Base-by-base conservation (phyloP, 2,113 vertebrate genomes). In the Dicerorhinus sumatrensis region DNA sequence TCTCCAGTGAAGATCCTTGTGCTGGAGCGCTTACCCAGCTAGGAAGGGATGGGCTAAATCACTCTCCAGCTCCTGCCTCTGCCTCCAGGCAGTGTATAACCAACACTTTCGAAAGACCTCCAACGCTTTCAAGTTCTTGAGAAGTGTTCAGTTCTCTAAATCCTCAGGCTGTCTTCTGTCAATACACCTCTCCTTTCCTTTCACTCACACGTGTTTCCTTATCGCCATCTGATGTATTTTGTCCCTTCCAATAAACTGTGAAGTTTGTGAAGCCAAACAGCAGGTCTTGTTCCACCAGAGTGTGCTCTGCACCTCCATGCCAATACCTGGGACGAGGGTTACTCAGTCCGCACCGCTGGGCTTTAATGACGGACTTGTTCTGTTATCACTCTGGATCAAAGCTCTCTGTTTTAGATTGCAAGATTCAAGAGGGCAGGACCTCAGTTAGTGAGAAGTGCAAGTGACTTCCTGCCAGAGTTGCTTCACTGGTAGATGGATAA, bases 181-280 rank as follows among this genome's bases (percentile, higher is more conserved):
- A 62, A 51, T 88, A 86, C 5, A 21, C 54, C 33, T 70, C 60
- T 95, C 70, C 92, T 80, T 92, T 67, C 89, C 95, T 93, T 96
- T 93, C 39, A 42, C 36, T 92, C 48, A 29, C 36, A 80, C 54
- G 29, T 4, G 36, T 86, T 96, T 87, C 73, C 96, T 96, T 95
- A 82, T 87, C 33, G 9, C 70, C 76, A 46, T 92, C 79, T 84
- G 94, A 82, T 90, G 29, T 56, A 42, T 83, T 89, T 72, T 86
- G n/a, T 82, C 79, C 31, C 48, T 85, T 94, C 56, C 76, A 65
- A 65, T 82, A 83, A 95, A 89, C 56, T 27, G 10, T 58, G 75
- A 83, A 16, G 42, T 82, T 85, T 82, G 87, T 31, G 36, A 95
- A 95, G 70, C 51, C 94, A 94, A 94, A 94, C 79, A 83, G 20